Conservation (phyloP, 2,888 invertebrate species). For the Nycteola revayana region DNA sequence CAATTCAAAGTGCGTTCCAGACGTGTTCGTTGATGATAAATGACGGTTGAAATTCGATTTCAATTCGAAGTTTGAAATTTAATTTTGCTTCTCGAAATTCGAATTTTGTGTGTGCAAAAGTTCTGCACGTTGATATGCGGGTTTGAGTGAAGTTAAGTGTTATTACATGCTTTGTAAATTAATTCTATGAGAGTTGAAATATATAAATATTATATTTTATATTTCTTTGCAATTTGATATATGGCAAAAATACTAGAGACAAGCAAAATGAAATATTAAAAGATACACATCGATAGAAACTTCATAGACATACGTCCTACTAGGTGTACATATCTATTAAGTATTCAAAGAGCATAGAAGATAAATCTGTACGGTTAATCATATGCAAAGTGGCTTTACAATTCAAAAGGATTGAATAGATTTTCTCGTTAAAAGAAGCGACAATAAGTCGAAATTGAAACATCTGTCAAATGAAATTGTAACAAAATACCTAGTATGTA, state of each 20-base stretch:
- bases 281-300: too few species aligned
- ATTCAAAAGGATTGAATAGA: slow-evolving; percentile 28
- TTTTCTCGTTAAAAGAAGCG: slow-evolving; percentile 38
- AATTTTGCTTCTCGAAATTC: slow-evolving; percentile 15
- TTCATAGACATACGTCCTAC: too few species aligned
- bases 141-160: slow-evolving; percentile 7
- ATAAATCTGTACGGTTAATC: slow-evolving; percentile 25
- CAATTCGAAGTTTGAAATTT: slow-evolving; percentile 28
- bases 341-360: slow-evolving; percentile 23
- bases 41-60: slow-evolving; percentile 35
- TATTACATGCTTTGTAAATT: slow-evolving; percentile 5
- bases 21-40: slow-evolving; percentile 42
- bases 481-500: slow-evolving; percentile 46
- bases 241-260: too few species aligned
- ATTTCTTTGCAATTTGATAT: too few species aligned
- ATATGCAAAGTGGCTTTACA: slow-evolving; percentile 26
- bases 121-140: slow-evolving; percentile 20
- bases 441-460: slow-evolving; percentile 48
- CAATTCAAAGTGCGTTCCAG: slow-evolving; percentile 63
- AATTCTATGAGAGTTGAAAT: too few species aligned
- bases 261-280: too few species aligned
- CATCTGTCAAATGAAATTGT: slow-evolving; percentile 53
- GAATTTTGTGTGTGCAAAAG: slow-evolving; percentile 24
- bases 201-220: too few species aligned
- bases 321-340: too few species aligned